Percentiles rank a stretch among this genome's conserved stretches.
These are phyloP conservation scores for Leucophenga montana DNA, from an alignment of 2,888 invertebrate genomes.

Conservation along the genomic window DNA sequence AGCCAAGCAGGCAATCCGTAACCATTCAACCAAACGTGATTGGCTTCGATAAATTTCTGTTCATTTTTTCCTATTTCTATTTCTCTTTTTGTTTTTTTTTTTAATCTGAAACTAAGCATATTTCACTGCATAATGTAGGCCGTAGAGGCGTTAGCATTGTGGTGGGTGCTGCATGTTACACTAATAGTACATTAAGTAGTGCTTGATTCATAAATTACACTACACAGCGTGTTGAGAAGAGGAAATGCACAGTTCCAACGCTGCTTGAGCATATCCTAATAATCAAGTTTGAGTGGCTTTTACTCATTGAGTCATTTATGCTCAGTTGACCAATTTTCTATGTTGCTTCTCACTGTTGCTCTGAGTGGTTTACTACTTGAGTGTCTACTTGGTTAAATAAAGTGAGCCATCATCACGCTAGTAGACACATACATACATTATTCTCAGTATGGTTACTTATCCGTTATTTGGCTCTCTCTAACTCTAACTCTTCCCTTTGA, in stretches of 20 bases:
- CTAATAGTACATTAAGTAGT: slow-evolving; percentile 5
- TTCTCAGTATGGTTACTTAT: slow-evolving; percentile 9
- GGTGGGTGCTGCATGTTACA: not conserved
- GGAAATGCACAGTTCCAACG: not conserved
- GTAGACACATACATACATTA: no score
- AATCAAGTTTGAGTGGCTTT: not conserved
- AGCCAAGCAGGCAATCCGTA: no score
- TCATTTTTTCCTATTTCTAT: not conserved
- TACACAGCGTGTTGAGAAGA: not conserved
- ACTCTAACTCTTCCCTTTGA: slow-evolving; percentile 26
- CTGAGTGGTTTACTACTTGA: slow-evolving; percentile 13
- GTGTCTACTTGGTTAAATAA: slow-evolving; percentile 19
- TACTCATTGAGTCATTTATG: not conserved
- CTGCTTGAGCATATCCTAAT: slow-evolving; percentile 13
- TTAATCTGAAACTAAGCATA: slow-evolving; percentile 7
- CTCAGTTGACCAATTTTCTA: not conserved
- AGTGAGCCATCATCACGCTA: slow-evolving; percentile 8
- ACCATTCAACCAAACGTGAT: slow-evolving; percentile 26
- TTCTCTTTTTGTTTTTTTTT: not conserved
- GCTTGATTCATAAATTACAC: slow-evolving; percentile 18
- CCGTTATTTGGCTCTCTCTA: slow-evolving; percentile 35
- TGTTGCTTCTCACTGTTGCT: not conserved
- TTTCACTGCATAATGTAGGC: not conserved
- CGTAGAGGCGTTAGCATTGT: not conserved
- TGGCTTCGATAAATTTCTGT: slow-evolving; percentile 31